Evolutionary conservation across 2,113 vertebrate genomes (phyloP).

Genomic region (Galbula dea): DNA sequence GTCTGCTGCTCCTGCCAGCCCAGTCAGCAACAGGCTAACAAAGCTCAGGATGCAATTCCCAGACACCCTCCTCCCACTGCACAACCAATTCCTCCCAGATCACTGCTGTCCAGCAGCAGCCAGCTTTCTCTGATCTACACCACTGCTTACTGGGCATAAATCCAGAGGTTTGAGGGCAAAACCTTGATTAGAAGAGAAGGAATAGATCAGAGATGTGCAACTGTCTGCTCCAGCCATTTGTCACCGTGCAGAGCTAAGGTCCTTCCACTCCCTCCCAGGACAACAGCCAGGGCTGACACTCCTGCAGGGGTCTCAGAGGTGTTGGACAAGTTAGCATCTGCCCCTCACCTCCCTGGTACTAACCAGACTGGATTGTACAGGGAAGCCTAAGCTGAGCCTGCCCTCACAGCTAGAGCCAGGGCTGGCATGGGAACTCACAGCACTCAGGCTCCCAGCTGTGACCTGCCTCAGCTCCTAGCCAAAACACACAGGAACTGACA

Average conservation of each 20-base stretch:
- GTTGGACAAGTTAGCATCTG: neutral
- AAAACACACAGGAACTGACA: neutral
- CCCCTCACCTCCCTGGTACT: neutral
- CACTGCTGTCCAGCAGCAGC: neutral
- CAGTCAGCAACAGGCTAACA: neutral
- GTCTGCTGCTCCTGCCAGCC: neutral
- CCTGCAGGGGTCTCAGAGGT: neutral
- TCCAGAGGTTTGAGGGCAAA: neutral
- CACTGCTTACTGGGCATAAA: neutral
- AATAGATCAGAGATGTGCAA: neutral
- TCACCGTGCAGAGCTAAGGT: neutral
- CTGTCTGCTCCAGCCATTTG: neutral
- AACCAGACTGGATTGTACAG: neutral
- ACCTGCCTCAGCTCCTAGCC: neutral
- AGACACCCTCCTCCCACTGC: neutral
- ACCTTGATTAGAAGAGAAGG: neutral
- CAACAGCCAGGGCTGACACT: neutral
- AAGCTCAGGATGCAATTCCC: neutral
- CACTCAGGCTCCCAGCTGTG: neutral
- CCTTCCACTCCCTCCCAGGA: neutral
- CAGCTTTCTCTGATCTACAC: neutral
- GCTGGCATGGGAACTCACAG: rapidly evolving
- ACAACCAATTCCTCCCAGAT: neutral
- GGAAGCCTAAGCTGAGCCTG: neutral
- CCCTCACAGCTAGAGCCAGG: neutral